These are phyloP conservation scores for Tragelaphus buxtoni DNA, from an alignment of 2,113 vertebrate species.

Conservation along the genomic window DNA sequence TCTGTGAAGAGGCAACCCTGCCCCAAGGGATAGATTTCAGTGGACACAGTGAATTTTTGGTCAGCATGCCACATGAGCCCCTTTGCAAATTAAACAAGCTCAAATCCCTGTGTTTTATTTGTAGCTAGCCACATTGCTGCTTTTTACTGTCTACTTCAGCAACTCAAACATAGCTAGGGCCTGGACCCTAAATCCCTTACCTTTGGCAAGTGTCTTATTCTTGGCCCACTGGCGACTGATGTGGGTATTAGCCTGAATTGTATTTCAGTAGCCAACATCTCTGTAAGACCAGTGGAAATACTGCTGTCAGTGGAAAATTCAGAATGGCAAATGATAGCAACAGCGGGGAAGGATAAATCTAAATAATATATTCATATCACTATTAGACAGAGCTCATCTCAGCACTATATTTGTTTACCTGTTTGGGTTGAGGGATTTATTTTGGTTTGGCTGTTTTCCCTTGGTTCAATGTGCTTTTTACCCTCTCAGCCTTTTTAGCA, in stretches of 20 bases:
- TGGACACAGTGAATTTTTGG: slow-evolving; percentile 8
- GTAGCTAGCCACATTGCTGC: background rate
- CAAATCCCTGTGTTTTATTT: background rate
- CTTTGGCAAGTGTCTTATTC: slow-evolving; percentile 20
- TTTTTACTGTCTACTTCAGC: background rate
- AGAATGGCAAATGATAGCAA: slow-evolving; percentile 40
- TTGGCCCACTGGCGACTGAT: background rate
- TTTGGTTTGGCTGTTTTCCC: slow-evolving; percentile 24
- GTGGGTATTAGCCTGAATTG: background rate
- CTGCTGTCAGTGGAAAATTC: slow-evolving; percentile 42
- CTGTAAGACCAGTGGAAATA: slow-evolving; percentile 35
- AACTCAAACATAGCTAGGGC: background rate
- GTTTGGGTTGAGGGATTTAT: slow-evolving; percentile 33
- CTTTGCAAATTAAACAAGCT: slow-evolving; percentile 17
- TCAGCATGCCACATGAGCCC: background rate
- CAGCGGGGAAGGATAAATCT: slow-evolving; percentile 38
- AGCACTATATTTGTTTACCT: background rate
- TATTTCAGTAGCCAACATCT: slow-evolving; percentile 37
- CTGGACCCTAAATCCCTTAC: background rate
- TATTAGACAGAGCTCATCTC: slow-evolving; percentile 20
- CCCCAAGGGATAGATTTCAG: background rate
- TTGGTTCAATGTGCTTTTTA: background rate
- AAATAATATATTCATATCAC: slow-evolving; percentile 45
- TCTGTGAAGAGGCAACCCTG: background rate
- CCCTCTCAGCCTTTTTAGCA: slow-evolving; percentile 36